Percentiles rank a stretch among this genome's conserved stretches.
These are phyloP conservation scores for Proterorhinus semilunaris DNA, from an alignment of 2,113 vertebrate genomes.

Conservation along the genomic window DNA sequence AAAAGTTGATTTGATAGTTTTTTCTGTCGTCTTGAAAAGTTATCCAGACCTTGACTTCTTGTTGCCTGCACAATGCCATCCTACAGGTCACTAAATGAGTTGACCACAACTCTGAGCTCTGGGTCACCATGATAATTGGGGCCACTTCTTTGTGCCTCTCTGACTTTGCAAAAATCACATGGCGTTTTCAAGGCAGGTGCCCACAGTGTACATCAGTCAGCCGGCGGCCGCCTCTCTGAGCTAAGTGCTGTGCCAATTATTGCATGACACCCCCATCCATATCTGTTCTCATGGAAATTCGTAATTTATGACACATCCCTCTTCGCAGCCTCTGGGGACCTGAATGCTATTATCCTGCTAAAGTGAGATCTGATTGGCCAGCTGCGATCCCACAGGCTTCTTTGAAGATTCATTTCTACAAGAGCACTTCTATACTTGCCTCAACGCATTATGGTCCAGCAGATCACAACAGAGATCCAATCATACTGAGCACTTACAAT, in stretches of 20 bases:
- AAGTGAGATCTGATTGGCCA: conserved; percentile 63
- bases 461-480: conserved; percentile 18
- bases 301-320: conserved; percentile 69
- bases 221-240: conserved; percentile 38
- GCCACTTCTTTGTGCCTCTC: conserved; percentile 31
- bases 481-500: conserved; percentile 9
- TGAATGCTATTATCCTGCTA: conserved; percentile 57
- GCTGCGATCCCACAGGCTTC: conserved; percentile 53
- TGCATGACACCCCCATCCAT: conserved; percentile 59
- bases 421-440: conserved; percentile 27
- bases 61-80: conserved; percentile 1
- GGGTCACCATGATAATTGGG: conserved; percentile 49
- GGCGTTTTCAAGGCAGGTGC: conserved; percentile 38
- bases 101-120: conserved; percentile 4
- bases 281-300: conserved; percentile 59
- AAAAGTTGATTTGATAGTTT: neutral
- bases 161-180: conserved; percentile 46
- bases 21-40: neutral
- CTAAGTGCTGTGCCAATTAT: conserved; percentile 64
- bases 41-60: conserved; percentile 18
- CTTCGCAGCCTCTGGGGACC: conserved; percentile 48
- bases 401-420: conserved; percentile 58
- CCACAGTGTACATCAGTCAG: conserved; percentile 44
- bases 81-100: conserved; percentile 18
- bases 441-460: conserved; percentile 31